phyloP scores from a whole-genome alignment of 2,113 vertebrate genomes.

The Hyperopisus bebe region DNA sequence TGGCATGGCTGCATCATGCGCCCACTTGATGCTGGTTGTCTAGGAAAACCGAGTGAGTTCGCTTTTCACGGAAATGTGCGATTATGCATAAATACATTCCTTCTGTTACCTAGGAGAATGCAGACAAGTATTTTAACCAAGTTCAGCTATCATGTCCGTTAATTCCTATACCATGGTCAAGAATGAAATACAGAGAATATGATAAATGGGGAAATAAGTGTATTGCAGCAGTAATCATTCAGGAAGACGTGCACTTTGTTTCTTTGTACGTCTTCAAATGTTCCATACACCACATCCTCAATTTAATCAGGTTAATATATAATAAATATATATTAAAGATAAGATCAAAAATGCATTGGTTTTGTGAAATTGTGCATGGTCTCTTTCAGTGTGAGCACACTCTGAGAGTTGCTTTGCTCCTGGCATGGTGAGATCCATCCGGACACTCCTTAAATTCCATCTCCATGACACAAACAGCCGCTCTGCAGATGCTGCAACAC shows the following conservation, averaged over 20 bases:
- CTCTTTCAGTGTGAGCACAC: not conserved
- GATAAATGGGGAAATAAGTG: not conserved
- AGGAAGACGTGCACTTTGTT: not conserved
- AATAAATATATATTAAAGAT: not conserved
- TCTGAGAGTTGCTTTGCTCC: not conserved
- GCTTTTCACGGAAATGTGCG: not conserved
- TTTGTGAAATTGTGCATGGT: not conserved
- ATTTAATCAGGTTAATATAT: not conserved
- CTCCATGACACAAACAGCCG: slow-evolving; percentile 28
- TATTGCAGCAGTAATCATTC: not conserved
- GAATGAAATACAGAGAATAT: not conserved
- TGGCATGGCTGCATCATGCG: not conserved
- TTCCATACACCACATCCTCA: not conserved
- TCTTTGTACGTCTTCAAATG: not conserved
- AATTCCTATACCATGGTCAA: not conserved
- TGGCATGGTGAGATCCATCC: not conserved
- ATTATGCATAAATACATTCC: not conserved
- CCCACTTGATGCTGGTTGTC: not conserved
- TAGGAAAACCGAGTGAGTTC: not conserved
- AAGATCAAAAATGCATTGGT: not conserved
- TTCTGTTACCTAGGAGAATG: not conserved
- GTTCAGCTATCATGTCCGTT: not conserved
- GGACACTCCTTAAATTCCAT: slow-evolving; percentile 29
- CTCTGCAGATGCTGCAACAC: not conserved
- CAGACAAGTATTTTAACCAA: not conserved